Evolutionary conservation across 2,888 invertebrate species (phyloP), one percentile per base, ranked within the genome.

Genomic region (Tenthredo livida): DNA sequence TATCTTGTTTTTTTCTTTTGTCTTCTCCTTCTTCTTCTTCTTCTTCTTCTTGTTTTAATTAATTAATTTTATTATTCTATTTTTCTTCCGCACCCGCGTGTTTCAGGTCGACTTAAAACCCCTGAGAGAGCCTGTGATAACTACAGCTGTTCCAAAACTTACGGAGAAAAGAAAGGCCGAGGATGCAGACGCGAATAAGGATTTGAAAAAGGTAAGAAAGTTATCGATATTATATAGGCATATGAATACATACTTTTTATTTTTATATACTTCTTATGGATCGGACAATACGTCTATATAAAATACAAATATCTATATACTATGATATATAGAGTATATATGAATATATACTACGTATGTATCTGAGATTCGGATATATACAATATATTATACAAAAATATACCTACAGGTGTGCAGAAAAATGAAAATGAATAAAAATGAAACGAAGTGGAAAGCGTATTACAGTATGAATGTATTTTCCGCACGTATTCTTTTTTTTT

Each of bases 111-210:
- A 93, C 85, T 86, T 93, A 75, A 93, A 93, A 87, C 93, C 93
- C 7, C 88, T 93, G 73, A 89, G 93, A 40, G 93, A 93, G 86
- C 89, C 93, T 67, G 87, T 91, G 85, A 92, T 92, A 86, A 90
- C 92, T 25, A 91, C 92, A 17, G 91, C 92, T 84, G 89, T 92
- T 84, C 90, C 92, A 72, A 93, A 93, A 88, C 90, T 93, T 88
- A 96, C 96, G 84, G 97, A 97, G 92, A 97, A 97, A 92, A 94
- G 97, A 90, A 97, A 97, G 95, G 97, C 97, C 17, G 97, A 97
- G 90, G 97, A 97, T 90, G 95, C 95, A 2, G 97, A 97, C 88
- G 96, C 96, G 88, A 96, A 96, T 92, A 97, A 97, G 93, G 97
- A 97, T 94, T 95, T 97, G 90, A 97, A 97, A 94, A 97, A 97